phyloP scores from a whole-genome alignment of 1,140 invertebrate species.

The Drosophila subobscura region DNA sequence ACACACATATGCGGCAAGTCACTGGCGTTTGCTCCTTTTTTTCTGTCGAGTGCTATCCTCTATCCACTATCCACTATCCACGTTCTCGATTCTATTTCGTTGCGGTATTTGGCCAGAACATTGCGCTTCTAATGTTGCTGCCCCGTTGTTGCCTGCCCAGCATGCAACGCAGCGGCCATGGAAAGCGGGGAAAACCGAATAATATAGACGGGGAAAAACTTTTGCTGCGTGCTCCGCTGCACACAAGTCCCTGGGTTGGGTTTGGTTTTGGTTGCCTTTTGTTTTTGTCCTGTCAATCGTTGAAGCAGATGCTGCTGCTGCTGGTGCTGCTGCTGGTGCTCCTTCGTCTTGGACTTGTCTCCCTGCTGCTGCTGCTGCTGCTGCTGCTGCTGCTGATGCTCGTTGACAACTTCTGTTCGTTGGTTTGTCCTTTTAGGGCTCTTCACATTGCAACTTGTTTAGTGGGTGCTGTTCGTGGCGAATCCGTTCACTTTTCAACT shows the following conservation, averaged over 20 bases:
- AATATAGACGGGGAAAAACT: constrained; percentile 19
- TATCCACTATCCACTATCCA: constrained; percentile 21
- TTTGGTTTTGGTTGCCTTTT: constrained; percentile 28
- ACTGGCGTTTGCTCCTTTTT: constrained; percentile 35
- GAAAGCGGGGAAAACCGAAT: constrained; percentile 12
- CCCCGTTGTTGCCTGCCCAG: constrained; percentile 29
- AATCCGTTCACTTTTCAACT: constrained; percentile 56
- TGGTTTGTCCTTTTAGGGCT: constrained; percentile 64
- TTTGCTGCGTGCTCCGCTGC: constrained; percentile 59
- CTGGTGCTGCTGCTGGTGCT: constrained; percentile 19
- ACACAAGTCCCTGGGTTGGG: constrained; percentile 2
- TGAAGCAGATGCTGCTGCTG: constrained; percentile 50
- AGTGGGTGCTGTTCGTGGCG: constrained; percentile 32
- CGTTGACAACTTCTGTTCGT: constrained; percentile 50
- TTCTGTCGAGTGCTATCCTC: constrained; percentile 27
- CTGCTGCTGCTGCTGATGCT: constrained; percentile 18
- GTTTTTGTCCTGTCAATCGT: constrained; percentile 78
- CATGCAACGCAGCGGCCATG: constrained; percentile 5
- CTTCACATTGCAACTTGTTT: constrained; percentile 82
- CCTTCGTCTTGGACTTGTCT: constrained; percentile 7
- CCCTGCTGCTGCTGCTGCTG: constrained; percentile 32
- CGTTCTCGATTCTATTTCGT: constrained; percentile 9
- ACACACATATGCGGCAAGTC: constrained; percentile 63
- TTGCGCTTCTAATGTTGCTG: constrained; percentile 39
- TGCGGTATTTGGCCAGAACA: constrained; percentile 63